Evolutionary conservation across 2,888 invertebrate genomes (phyloP), one percentile per base, ranked within the genome.

Genomic region (Philopedon plagiatum): DNA sequence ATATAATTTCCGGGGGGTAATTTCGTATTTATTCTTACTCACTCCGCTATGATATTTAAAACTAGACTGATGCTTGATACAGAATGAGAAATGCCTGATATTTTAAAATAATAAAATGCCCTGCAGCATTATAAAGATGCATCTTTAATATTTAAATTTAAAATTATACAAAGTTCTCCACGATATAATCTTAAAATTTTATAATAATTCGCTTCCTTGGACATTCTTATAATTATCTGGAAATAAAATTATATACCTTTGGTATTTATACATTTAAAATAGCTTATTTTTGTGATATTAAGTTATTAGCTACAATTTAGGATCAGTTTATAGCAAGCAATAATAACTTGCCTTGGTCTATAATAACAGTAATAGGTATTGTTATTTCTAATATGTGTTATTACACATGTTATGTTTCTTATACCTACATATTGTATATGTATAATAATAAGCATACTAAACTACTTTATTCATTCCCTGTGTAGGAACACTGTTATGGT

Each of bases 201-300:
- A 46, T 46, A 46, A 46, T 46, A 46, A 21, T 46, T 46, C 5
- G 46, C 46, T 46, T 46, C 46, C 46, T 46, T 46, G 46, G 23
- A n/a, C 23, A 46, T 46, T 39, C 21, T 23, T 46, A 21, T 46
- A 46, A 46, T 46, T 46, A 46, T 46, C 21, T 46, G 46, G 21
- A 23, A 11, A 21, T 23, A 46, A 46, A 46, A 46, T 46, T 46
- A 46, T 46, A 46, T 46, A 46, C 23, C 9, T 23, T 21, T 7
- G 46, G 4, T 5, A 23, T 46, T n/a, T 9, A 23, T 8, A n/a
- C 46, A n/a, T 23, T 46, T 11, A 23, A 46, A 23, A 46, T 23
- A 5, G 1, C 23, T 46, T 46, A 19, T 19, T 46, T 46, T 46
- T 46, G 46, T 23, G 11, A 23, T 46, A 46, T 46, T 46, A 23